Evolutionary conservation across 2,113 vertebrate genomes (phyloP).

Genomic region (Aviceda subcristata): DNA sequence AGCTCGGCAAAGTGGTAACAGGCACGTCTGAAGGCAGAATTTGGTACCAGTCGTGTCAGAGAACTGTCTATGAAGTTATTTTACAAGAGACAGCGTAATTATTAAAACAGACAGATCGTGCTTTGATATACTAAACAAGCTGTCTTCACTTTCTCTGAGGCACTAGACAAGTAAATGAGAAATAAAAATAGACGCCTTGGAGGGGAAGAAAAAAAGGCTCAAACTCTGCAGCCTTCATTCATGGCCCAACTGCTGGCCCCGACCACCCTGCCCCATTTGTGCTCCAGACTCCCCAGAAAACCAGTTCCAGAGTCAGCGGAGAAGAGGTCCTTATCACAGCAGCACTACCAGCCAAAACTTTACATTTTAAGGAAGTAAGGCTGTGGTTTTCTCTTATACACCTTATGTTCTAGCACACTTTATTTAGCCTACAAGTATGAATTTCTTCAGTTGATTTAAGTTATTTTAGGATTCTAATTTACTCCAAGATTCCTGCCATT

Average conservation of each 20-base stretch:
- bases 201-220: not conserved
- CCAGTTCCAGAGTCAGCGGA: not conserved
- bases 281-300: not conserved
- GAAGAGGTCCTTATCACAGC: not conserved
- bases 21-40: not conserved
- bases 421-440: not conserved
- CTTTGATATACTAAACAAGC: conserved; percentile 7
- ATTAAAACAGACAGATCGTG: conserved; percentile 39
- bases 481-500: not conserved
- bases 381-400: not conserved
- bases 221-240: not conserved
- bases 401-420: not conserved
- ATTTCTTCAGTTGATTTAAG: not conserved
- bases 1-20: not conserved
- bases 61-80: not conserved
- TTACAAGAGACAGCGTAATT: conserved; percentile 13
- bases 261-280: not conserved
- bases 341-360: not conserved
- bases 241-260: not conserved
- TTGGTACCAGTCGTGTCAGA: not conserved
- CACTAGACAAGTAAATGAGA: conserved; percentile 4
- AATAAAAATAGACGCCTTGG: conserved; percentile 20
- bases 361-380: not conserved
- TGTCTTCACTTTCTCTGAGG: conserved; percentile 11
- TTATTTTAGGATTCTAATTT: not conserved